These are phyloP conservation scores for Drosophila varians DNA, from an alignment of 1,140 invertebrate species.

Conservation along the genomic window DNA sequence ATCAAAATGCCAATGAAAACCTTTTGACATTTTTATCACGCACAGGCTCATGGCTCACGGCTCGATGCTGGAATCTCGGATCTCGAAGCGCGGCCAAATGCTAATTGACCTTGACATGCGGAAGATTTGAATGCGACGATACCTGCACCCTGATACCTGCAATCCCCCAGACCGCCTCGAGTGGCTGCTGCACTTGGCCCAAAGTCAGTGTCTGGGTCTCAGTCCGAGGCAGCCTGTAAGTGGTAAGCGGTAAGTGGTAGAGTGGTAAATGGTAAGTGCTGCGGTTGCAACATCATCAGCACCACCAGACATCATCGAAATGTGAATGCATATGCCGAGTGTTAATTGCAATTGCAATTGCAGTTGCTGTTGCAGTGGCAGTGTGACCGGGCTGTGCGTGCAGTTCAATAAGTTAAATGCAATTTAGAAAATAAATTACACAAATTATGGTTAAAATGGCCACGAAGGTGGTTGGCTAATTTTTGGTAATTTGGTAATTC, in stretches of 20 bases:
- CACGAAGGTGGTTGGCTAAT: slow-evolving; percentile 17
- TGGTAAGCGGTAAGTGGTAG: slow-evolving; percentile 41
- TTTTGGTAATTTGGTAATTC: not conserved
- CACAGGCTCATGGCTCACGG: slow-evolving; percentile 26
- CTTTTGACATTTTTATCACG: slow-evolving; percentile 81
- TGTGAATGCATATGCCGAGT: slow-evolving; percentile 51
- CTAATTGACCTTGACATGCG: slow-evolving; percentile 81
- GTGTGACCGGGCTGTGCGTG: slow-evolving; percentile 32
- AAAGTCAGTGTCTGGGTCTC: slow-evolving; percentile 4
- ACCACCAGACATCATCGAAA: slow-evolving; percentile 15
- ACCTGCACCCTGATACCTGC: slow-evolving; percentile 1
- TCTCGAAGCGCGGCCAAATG: slow-evolving; percentile 40
- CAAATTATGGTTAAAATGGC: slow-evolving; percentile 19
- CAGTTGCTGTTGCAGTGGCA: slow-evolving; percentile 37
- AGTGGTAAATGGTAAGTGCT: slow-evolving; percentile 50
- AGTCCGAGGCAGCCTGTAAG: slow-evolving; percentile 33
- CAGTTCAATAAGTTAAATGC: slow-evolving; percentile 44
- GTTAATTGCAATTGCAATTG: slow-evolving; percentile 57
- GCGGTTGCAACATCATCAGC: slow-evolving; percentile 63
- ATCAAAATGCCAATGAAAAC: slow-evolving; percentile 76
- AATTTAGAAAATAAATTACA: slow-evolving; percentile 43
- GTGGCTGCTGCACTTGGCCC: slow-evolving; percentile 39
- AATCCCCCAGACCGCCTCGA: slow-evolving; percentile 40
- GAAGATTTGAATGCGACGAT: slow-evolving; percentile 69
- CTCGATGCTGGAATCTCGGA: slow-evolving; percentile 2